Evolutionary conservation across 2,797 vertebrate genomes (phyloP).

Genomic region (Bradypodion pumilum): DNA sequence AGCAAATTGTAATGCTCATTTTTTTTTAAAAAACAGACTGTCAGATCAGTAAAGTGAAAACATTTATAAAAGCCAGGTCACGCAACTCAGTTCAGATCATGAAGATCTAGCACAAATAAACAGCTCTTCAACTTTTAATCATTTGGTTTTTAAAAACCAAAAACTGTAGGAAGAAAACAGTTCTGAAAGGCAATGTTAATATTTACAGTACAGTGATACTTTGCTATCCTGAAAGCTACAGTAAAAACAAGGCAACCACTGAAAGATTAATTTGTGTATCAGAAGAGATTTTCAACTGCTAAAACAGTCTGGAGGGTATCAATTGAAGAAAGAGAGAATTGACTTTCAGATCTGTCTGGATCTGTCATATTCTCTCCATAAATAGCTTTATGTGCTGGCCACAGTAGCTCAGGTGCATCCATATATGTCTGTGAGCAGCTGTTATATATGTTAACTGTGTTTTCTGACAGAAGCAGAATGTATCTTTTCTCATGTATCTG

Average conservation of each 20-base stretch:
- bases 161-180: not conserved
- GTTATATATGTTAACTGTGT: no score
- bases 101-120: constrained; percentile 4
- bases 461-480: no score
- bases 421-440: not conserved
- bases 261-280: not conserved
- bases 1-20: not conserved
- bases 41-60: constrained; percentile 5
- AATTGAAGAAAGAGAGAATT: constrained; percentile 13
- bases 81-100: constrained; percentile 11
- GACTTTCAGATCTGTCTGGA: not conserved
- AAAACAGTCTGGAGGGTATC: constrained; percentile 12
- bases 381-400: not conserved
- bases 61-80: not conserved
- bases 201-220: not conserved
- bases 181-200: not conserved
- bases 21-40: constrained; percentile 21
- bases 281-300: not conserved
- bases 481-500: no score
- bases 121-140: not conserved
- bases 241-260: no score
- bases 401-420: not conserved
- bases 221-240: not conserved
- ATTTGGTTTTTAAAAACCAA: not conserved
- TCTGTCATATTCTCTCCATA: not conserved